Percentiles rank a stretch among this genome's conserved stretches.
phyloP scores from a whole-genome alignment of 2,113 vertebrate genomes.

The Ardeotis arabs region DNA sequence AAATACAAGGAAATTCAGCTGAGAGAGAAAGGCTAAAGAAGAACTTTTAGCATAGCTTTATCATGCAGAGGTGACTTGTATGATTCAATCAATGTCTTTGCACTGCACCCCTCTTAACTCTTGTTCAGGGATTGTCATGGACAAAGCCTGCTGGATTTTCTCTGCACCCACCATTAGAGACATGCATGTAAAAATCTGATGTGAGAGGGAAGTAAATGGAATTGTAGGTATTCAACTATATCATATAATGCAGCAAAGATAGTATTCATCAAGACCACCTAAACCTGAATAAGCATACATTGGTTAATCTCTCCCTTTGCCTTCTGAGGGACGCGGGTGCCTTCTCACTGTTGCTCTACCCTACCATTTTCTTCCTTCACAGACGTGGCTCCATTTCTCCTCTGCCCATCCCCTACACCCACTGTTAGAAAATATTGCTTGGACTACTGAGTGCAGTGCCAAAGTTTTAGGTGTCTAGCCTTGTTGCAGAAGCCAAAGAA shows the following conservation, averaged over 20 bases:
- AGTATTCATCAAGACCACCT: neutral
- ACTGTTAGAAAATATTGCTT: neutral
- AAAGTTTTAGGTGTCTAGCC: neutral
- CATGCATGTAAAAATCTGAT: fast-evolving
- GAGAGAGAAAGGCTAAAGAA: neutral
- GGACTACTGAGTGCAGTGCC: neutral
- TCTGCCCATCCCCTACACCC: neutral
- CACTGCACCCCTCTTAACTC: neutral
- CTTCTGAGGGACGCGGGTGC: neutral
- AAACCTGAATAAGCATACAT: neutral
- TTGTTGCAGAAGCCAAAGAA: neutral
- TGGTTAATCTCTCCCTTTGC: neutral
- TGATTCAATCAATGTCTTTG: neutral
- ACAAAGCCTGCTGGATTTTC: neutral
- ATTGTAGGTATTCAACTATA: neutral
- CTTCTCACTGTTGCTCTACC: neutral
- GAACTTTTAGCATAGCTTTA: neutral
- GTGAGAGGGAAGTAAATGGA: neutral
- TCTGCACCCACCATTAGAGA: neutral
- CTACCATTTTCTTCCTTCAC: neutral
- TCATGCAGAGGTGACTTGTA: neutral
- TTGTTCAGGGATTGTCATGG: neutral
- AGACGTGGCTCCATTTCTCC: neutral
- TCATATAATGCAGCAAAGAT: neutral
- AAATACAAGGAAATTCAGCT: neutral